These are phyloP conservation scores for Dromaius novaehollandiae DNA, from an alignment of 2,113 vertebrate species.

Conservation along the genomic window DNA sequence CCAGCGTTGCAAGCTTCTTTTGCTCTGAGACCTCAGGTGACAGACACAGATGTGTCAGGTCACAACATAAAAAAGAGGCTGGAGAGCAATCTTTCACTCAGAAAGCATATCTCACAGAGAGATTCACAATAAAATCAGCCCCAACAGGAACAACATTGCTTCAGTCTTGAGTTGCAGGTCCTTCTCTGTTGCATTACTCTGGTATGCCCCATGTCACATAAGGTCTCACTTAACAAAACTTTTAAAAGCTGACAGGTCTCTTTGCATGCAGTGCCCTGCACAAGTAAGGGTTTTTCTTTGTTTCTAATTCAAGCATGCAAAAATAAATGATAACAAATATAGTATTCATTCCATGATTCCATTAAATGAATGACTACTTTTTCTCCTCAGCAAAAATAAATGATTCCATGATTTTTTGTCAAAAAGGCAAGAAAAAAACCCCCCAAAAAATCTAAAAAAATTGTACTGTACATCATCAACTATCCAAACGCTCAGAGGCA, in stretches of 20 bases:
- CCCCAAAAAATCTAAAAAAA: background rate
- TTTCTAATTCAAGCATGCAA: background rate
- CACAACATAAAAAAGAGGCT: background rate
- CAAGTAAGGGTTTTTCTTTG: background rate
- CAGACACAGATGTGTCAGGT: rapidly evolving
- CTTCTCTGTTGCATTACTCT: background rate
- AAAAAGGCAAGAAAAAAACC: background rate
- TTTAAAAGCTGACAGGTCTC: background rate
- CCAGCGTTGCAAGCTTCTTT: background rate
- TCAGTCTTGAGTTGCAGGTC: background rate
- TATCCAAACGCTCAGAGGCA: background rate
- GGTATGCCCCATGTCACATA: background rate
- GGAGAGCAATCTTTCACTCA: background rate
- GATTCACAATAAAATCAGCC: background rate
- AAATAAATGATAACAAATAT: background rate
- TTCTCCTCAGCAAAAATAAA: background rate
- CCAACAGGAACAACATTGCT: background rate
- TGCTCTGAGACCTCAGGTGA: background rate
- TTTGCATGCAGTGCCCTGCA: background rate
- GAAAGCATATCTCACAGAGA: background rate
- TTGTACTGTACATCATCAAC: background rate
- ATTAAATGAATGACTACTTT: background rate
- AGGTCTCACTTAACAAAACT: background rate
- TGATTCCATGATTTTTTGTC: background rate
- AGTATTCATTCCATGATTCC: background rate